Evolutionary conservation across 1,140 invertebrate species (phyloP), one percentile per base, ranked within the genome.

Genomic region (Lycorma delicatula): DNA sequence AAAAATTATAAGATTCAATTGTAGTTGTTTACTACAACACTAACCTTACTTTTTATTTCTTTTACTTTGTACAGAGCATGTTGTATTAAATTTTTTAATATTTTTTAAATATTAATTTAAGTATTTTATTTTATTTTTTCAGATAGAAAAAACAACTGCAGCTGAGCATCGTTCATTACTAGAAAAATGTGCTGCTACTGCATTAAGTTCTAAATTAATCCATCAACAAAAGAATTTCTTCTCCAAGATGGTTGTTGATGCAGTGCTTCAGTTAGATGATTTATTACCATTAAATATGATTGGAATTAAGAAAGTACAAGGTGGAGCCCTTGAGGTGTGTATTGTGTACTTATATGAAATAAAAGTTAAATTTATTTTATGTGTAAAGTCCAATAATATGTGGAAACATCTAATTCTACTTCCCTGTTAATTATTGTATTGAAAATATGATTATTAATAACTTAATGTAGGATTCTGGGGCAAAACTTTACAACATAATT

Each of bases 221-320:
- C 89, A 95, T 67, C 86, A 89, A 66, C 92, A 98, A 68, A 96
- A 93, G 72, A 86, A 87, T 48, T 97, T 97, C 76, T 99, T 99
- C 73, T 85, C 93, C 22, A 85, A 86, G 68, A 94, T 99, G 83
- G 96, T 98, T 7, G 97, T 99, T 0, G 93, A 98, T 72, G 97
- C 97, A 61, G 97, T 99, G 1, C 79, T 95, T 62, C 80, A 85
- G 27, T 75, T 99, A 56, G 97, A 99, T 72, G 91, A 95, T 12
- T 77, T 98, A 29, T 74, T 98, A 60, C 95, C 97, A 0, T 75
- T 99, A 12, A 96, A 98, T 70, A 99, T 99, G 96, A 99, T 99
- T 73, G 97, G 97, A 54, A 96, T 99, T 59, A 99, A 99, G 76
- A 98, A 99, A 76, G 89, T 98, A 13, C 78, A 84, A n/a, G 96